Evolutionary conservation across 2,888 invertebrate genomes (phyloP), one percentile per base, ranked within the genome.

Genomic region (Ashinkailepas kermadecensis): DNA sequence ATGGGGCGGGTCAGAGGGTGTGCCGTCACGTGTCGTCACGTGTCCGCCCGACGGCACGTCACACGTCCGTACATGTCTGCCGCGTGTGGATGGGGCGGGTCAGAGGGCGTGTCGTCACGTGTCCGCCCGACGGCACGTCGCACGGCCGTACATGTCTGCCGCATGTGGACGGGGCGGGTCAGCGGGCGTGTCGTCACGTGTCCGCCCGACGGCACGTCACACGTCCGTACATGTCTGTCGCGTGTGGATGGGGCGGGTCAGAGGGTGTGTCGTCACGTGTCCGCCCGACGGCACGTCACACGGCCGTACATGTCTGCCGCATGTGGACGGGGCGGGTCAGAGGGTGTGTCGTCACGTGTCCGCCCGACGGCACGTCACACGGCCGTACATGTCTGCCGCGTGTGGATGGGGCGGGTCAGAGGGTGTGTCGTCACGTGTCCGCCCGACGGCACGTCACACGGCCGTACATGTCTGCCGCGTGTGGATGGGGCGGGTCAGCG

Each of bases 51-150:
- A 39, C 39, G 39, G 39, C 39, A 4, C 39, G 39, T 39, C n/a
- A n/a, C n/a, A n/a, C n/a, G n/a, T n/a, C n/a, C 97, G 89, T 96
- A 97, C 97, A 97, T 97, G 87, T 97, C 97, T 94, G 85, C 25
- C 85, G 85, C 39, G 56, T 10, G 13, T 13, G 21, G 65, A 23
- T 3, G 65, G 10, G 65, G 65, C 9, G 6, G 12, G 65, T 67
- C 23, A 67, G 62, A 1, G 62, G 11, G 39, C 39, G 39, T 39
- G 39, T 39, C 39, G 2, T 39, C 39, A 39, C 39, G 4, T 4
- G 39, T 39, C 39, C 2, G 39, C 1, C 39, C 2, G 39, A 39
- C 39, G 39, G 39, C 39, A 4, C 39, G 39, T 39, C n/a, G n/a
- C n/a, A n/a, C n/a, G 97, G 86, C 97, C 97, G 89, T 96, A 97